Percentiles rank a stretch among this genome's conserved stretches.
These are phyloP conservation scores for Mustelus asterias DNA, from an alignment of 2,113 vertebrate species.

Conservation along the genomic window DNA sequence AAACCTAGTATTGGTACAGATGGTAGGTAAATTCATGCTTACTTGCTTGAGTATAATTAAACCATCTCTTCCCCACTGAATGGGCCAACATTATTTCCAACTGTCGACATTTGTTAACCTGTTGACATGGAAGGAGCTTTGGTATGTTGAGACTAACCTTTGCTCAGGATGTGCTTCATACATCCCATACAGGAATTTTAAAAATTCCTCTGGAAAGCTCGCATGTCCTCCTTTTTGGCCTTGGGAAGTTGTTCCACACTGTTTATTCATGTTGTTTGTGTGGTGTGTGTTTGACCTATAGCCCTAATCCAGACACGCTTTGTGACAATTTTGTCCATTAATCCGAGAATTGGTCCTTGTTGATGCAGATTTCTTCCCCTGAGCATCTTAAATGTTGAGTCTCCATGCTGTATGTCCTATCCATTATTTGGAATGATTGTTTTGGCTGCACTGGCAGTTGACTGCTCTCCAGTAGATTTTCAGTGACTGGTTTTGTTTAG, in stretches of 20 bases:
- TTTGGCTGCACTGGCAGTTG: neutral
- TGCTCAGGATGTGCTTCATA: neutral
- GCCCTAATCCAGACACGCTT: neutral
- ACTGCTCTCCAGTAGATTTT: neutral
- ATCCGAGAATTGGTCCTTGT: too few species aligned
- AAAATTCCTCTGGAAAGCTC: neutral
- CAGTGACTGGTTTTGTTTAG: neutral
- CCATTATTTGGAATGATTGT: neutral
- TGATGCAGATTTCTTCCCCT: neutral
- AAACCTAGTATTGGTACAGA: neutral
- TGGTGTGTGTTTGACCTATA: neutral
- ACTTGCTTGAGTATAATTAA: neutral
- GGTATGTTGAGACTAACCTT: neutral
- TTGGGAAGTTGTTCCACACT: neutral
- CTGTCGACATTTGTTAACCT: neutral
- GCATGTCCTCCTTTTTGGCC: neutral
- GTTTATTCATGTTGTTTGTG: neutral
- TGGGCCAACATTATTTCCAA: neutral
- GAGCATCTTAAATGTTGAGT: neutral
- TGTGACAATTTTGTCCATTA: neutral
- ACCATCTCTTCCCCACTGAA: neutral
- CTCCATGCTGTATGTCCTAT: neutral
- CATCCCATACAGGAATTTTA: neutral
- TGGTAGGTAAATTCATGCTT: neutral
- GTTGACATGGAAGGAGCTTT: neutral